Percentiles rank a stretch among this genome's conserved stretches.
Evolutionary conservation across 2,888 invertebrate species (phyloP).

Genomic region (Drosophila nr. medialis): DNA sequence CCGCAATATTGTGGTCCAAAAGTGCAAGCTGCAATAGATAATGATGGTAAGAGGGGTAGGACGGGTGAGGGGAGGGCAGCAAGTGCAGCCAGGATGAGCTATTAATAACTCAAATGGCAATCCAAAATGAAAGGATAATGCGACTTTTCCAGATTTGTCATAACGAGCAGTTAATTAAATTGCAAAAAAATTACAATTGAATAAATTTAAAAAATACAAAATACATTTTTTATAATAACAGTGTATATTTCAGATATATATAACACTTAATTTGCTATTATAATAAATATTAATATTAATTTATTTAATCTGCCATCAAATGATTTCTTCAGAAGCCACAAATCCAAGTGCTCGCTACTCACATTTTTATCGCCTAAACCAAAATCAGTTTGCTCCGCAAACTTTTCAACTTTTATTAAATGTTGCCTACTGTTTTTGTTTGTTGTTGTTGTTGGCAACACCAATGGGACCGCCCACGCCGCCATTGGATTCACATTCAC

Average conservation of each 20-base stretch:
- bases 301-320: not conserved
- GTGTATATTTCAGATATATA: not conserved
- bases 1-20: conserved; percentile 66
- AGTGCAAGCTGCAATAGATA: conserved; percentile 25
- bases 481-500: conserved; percentile 63
- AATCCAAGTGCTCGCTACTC: no score
- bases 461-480: not conserved
- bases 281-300: not conserved
- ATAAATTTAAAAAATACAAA: not conserved
- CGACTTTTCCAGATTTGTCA: conserved; percentile 8
- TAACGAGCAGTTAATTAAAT: conserved; percentile 15
- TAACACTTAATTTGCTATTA: not conserved
- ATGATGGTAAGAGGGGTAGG: no score
- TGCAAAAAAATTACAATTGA: not conserved
- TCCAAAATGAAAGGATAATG: conserved; percentile 8
- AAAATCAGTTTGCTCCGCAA: not conserved
- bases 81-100: not conserved
- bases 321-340: not conserved
- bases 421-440: not conserved
- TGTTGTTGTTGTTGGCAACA: conserved; percentile 3
- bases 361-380: not conserved
- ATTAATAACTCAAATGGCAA: conserved; percentile 27
- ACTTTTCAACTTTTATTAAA: not conserved
- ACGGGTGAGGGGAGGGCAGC: not conserved
- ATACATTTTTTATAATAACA: no score